Conservation (phyloP, 2,888 invertebrate genomes). For the Labia minor region DNA sequence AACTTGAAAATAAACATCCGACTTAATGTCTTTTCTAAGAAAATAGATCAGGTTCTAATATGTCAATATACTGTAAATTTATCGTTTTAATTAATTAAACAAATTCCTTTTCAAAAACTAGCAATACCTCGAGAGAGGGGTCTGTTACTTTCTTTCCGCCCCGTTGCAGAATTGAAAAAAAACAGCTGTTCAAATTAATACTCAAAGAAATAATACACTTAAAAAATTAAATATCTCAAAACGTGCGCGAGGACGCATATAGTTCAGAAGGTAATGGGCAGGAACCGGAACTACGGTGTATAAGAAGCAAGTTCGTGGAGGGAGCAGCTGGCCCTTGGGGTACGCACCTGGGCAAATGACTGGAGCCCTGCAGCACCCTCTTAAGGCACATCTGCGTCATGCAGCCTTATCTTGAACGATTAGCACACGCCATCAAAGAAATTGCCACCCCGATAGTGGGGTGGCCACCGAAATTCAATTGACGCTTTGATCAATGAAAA, state of each 20-base stretch:
- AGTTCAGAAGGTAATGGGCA: conserved; percentile 4
- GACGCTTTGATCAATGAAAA: neutral
- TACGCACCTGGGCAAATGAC: neutral
- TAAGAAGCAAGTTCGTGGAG: conserved; percentile 4
- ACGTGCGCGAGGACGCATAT: neutral
- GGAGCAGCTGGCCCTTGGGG: conserved; percentile 4
- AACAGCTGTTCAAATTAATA: neutral
- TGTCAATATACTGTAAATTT: too few relatives aligned
- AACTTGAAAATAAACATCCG: too few relatives aligned
- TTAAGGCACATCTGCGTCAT: conserved; percentile 4
- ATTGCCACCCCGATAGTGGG: neutral
- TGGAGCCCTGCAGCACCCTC: neutral
- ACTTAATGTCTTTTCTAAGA: too few relatives aligned
- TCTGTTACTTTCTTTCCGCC: neutral
- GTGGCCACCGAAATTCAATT: neutral
- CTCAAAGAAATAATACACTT: neutral
- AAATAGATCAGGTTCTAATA: too few relatives aligned
- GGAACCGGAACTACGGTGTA: conserved; percentile 7
- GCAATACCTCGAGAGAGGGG: too few relatives aligned
- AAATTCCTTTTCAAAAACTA: too few relatives aligned
- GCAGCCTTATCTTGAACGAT: conserved; percentile 13
- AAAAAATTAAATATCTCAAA: conserved; percentile 3
- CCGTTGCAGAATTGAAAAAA: conserved; percentile 8
- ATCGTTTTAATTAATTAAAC: too few relatives aligned
- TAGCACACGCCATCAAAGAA: conserved; percentile 1